Evolutionary conservation across 1,140 invertebrate genomes (phyloP).

Genomic region (Lordiphosa collinella): DNA sequence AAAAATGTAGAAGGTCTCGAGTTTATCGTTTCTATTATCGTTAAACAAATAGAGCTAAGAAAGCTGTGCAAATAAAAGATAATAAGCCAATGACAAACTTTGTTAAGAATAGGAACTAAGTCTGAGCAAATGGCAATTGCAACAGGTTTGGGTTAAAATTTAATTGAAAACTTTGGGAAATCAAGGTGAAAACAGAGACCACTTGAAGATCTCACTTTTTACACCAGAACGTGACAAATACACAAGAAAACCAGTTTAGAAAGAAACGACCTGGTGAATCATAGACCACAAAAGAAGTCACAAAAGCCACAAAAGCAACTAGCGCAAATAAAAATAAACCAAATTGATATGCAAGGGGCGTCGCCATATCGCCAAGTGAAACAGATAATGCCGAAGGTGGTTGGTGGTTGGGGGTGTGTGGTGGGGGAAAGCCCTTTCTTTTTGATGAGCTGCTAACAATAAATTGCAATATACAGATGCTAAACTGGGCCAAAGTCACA

Average conservation of each 20-base stretch:
- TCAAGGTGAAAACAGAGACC: conserved; percentile 26
- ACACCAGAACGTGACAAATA: conserved; percentile 68
- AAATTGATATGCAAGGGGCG: conserved; percentile 64
- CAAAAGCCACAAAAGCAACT: conserved; percentile 27
- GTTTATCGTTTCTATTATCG: conserved; percentile 1
- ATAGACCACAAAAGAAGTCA: conserved; percentile 30
- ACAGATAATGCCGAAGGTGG: conserved; percentile 3
- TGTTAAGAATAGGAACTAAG: too few relatives aligned
- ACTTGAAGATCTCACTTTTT: conserved; percentile 67
- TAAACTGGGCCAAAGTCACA: conserved; percentile 52
- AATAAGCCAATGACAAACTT: conserved; percentile 9
- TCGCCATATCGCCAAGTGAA: conserved; percentile 15
- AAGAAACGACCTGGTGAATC: conserved; percentile 51
- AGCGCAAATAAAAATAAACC: conserved; percentile 27
- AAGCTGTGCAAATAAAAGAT: conserved; percentile 10
- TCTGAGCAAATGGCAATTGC: conserved; percentile 15
- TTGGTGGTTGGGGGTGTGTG: too few relatives aligned
- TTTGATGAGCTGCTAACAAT: conserved; percentile 14
- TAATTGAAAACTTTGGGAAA: conserved; percentile 25
- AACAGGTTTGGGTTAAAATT: conserved; percentile 38
- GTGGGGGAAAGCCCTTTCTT: conserved; percentile 3
- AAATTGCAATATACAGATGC: conserved; percentile 25
- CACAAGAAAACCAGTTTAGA: conserved; percentile 63
- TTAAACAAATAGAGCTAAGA: conserved; percentile 2
- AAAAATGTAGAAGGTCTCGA: background rate